Base-by-base conservation (phyloP, 2,888 invertebrate species). In the Hymenopus coronatus region DNA sequence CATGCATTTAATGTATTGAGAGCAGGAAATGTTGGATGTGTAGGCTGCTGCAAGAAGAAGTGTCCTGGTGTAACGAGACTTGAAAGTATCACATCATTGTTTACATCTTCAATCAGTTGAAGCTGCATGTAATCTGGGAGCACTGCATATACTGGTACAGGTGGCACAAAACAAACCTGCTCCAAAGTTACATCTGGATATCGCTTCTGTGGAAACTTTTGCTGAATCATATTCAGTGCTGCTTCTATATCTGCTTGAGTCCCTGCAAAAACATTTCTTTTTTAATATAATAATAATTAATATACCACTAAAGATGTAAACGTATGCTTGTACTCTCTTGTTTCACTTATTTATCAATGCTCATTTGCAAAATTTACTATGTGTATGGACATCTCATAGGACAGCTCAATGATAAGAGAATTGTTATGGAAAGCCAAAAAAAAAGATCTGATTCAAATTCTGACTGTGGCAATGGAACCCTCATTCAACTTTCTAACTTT, bases 11-110 rank as follows among this genome's bases (percentile, higher is more conserved):
- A 95, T 90, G 96, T 94, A 92, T 96, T 96, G 91, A 99, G 95
- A 89, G 96, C 96, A 28, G 97, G 97, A 94, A 97, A 98, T 84
- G 98, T 96, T 9, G 99, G 99, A 94, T 99, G 99, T 90, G 98
- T 96, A 4, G 98, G 98, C 93, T 98, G 97, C 93, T 99, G 99
- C 90, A 99, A 95, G 94, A 99, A 99, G 92, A 99, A 95, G 93
- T 98, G 98, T 84, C 97, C 97, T 88, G 98, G 97, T 91, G 96
- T 96, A 91, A 98, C 96, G 92, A 98, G 95, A 91, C 97, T 96
- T 92, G 97, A 98, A 92, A 99, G 95, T 90, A 97, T 96, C 40
- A 98, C 97, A 94, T 99, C 99, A 92, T 98, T 98, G 93, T 97
- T 97, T 88, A 99, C 97, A 87, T 97, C 97, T 93, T 98, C 98